Evolutionary conservation across 2,888 invertebrate genomes (phyloP).

Genomic region (Limnephilus auricula): DNA sequence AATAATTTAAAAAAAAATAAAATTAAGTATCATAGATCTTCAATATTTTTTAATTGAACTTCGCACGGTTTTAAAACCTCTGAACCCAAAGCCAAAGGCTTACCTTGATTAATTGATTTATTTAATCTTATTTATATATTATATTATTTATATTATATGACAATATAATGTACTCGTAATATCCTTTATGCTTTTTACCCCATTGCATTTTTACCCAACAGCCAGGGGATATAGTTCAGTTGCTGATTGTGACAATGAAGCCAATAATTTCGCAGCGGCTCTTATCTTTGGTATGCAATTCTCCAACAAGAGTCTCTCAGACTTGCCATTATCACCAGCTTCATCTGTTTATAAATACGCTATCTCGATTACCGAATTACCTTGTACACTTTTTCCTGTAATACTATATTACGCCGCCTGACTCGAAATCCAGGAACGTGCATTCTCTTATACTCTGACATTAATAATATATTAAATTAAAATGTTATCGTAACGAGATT

Average conservation of each 20-base stretch:
- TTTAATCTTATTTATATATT: too few relatives aligned
- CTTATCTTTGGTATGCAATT: slow-evolving; percentile 27
- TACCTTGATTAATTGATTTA: too few relatives aligned
- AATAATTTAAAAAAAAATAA: too few relatives aligned
- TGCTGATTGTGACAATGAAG: slow-evolving; percentile 31
- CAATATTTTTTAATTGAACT: too few relatives aligned
- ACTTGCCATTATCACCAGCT: neutral
- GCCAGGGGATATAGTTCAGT: slow-evolving; percentile 16
- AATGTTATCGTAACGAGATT: neutral
- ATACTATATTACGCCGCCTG: neutral
- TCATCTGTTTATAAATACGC: slow-evolving; percentile 18
- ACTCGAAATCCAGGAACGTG: neutral
- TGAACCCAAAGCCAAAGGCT: too few relatives aligned
- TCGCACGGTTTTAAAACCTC: too few relatives aligned
- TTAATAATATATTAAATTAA: neutral
- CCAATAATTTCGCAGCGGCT: slow-evolving; percentile 15
- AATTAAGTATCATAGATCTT: too few relatives aligned
- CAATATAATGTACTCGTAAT: too few relatives aligned
- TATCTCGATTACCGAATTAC: neutral
- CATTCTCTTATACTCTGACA: neutral
- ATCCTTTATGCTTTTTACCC: neutral
- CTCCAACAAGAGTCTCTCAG: neutral
- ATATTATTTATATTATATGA: too few relatives aligned
- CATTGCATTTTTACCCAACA: neutral
- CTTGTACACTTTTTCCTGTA: neutral